A percentile compares a stretch with the other conserved stretches of the same genome.
These are phyloP conservation scores for Pandemis heparana DNA, from an alignment of 2,888 invertebrate genomes.

Conservation along the genomic window DNA sequence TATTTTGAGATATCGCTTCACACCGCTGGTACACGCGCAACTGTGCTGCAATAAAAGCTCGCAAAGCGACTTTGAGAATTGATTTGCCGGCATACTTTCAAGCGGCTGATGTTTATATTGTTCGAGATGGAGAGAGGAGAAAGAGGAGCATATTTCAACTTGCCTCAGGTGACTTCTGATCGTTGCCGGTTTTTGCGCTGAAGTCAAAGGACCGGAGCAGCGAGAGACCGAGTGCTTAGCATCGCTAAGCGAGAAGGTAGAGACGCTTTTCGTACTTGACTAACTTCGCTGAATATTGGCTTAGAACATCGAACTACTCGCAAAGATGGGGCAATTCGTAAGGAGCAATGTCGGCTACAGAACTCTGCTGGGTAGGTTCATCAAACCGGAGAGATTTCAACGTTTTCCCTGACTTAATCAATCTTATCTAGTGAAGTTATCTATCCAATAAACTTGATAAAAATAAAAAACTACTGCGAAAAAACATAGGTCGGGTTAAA, in stretches of 20 bases:
- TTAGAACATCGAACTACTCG: neutral
- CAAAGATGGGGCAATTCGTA: neutral
- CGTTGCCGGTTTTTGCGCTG: neutral
- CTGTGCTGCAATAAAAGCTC: too few relatives aligned
- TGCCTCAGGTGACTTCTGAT: slow-evolving; percentile 2
- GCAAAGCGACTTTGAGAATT: too few relatives aligned
- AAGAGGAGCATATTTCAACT: too few relatives aligned
- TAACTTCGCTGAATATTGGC: neutral
- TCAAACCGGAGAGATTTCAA: neutral
- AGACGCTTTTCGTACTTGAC: neutral
- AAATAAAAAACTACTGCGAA: neutral
- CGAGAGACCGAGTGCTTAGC: neutral
- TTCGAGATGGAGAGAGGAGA: too few relatives aligned
- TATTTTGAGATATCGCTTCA: too few relatives aligned
- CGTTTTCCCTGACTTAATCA: neutral
- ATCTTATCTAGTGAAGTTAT: neutral
- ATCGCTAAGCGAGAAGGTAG: neutral
- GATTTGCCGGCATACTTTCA: too few relatives aligned
- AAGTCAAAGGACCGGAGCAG: neutral
- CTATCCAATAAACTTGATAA: neutral
- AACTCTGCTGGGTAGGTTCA: neutral
- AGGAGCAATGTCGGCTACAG: neutral
- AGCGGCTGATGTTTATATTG: too few relatives aligned
- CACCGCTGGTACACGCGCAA: too few relatives aligned
- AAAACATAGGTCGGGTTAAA: neutral